These are phyloP conservation scores for Heterohyrax brucei DNA, from an alignment of 2,797 vertebrate genomes.

Conservation along the genomic window DNA sequence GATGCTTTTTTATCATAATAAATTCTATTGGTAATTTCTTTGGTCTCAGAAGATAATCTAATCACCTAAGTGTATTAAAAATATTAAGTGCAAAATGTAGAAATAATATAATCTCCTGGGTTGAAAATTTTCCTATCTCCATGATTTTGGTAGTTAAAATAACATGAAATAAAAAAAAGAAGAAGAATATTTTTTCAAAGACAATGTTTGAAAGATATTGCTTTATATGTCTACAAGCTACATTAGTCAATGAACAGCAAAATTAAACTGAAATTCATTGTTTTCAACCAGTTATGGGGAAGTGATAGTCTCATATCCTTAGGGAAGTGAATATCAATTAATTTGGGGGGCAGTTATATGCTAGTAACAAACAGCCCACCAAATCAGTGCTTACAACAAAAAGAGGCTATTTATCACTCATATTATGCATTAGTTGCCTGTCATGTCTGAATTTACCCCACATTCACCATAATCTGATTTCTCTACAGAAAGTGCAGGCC, in stretches of 20 bases:
- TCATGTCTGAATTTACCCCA: background rate
- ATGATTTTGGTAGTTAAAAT: background rate
- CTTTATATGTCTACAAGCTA: conserved; percentile 21
- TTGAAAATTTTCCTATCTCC: background rate
- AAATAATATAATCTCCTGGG: background rate
- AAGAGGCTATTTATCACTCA: background rate
- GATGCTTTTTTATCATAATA: background rate
- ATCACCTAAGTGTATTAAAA: background rate
- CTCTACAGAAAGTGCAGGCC: background rate
- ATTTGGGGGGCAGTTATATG: background rate
- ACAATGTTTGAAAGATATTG: background rate
- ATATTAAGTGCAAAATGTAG: background rate
- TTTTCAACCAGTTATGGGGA: background rate
- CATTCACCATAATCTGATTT: background rate
- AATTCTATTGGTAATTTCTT: background rate
- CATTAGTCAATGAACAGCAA: background rate
- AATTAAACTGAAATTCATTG: background rate
- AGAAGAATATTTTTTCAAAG: too few relatives aligned
- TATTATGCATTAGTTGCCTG: background rate
- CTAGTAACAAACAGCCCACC: too few relatives aligned
- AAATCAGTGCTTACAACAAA: background rate
- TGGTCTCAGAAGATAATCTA: background rate
- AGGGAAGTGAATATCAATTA: background rate
- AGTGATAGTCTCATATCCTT: background rate
- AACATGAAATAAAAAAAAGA: background rate